Conservation (phyloP, 2,797 vertebrate genomes). For the Rhadinocentrus ornatus region DNA sequence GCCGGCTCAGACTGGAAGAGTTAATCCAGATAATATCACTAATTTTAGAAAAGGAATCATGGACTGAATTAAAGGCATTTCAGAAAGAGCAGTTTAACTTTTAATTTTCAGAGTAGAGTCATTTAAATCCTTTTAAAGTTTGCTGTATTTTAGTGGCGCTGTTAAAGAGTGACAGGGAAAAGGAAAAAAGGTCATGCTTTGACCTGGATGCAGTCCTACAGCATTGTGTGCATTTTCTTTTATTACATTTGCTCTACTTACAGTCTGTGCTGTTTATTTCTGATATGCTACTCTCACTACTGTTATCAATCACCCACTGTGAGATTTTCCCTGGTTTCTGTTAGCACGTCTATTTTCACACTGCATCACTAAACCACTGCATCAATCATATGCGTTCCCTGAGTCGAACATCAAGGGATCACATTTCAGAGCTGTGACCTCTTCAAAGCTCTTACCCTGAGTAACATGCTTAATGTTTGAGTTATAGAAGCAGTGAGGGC, state of each 20-base stretch:
- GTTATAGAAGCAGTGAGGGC: constrained; percentile 1
- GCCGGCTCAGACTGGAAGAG: neutral
- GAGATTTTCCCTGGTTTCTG: constrained; percentile 63
- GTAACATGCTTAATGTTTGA: neutral
- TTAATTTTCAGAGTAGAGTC: neutral
- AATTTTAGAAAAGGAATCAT: no score
- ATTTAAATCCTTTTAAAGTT: neutral
- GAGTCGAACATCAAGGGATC: constrained; percentile 33
- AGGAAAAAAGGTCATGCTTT: neutral
- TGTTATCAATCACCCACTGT: constrained; percentile 56
- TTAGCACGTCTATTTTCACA: constrained; percentile 45
- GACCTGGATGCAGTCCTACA: constrained; percentile 36
- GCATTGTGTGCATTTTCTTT: constrained; percentile 5
- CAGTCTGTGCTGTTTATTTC: constrained; percentile 36
- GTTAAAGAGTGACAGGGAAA: neutral
- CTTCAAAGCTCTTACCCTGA: constrained; percentile 10
- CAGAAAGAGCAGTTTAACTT: neutral
- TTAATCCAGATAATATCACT: neutral
- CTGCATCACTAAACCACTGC: constrained; percentile 20
- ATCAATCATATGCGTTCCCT: constrained; percentile 36
- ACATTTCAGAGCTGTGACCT: constrained; percentile 41
- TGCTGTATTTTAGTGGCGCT: neutral
- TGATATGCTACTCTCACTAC: constrained; percentile 45
- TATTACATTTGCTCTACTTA: constrained; percentile 42
- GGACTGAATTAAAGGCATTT: neutral